Conservation (phyloP, 2,113 vertebrate species). For the Hippocampus abdominalis region DNA sequence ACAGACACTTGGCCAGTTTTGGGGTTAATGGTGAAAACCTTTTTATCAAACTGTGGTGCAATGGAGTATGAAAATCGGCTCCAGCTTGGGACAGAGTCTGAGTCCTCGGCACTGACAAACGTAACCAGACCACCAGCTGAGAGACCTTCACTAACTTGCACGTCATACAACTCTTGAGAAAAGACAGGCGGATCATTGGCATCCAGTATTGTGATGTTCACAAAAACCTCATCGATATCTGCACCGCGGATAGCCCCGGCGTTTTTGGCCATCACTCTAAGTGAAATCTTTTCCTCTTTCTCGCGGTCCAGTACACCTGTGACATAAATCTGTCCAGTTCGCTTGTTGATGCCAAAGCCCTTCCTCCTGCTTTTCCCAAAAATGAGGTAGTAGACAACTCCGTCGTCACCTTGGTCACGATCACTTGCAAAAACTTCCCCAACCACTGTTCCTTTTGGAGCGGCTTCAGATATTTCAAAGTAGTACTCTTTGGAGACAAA, state of each 20-base stretch:
- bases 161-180: conserved; percentile 79
- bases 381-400: conserved; percentile 91
- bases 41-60: conserved; percentile 78
- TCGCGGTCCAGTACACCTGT: conserved; percentile 89
- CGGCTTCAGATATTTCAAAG: conserved; percentile 94
- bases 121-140: conserved; percentile 87
- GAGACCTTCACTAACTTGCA: conserved; percentile 90
- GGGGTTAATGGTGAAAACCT: conserved; percentile 87
- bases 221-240: conserved; percentile 92
- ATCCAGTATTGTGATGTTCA: conserved; percentile 91
- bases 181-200: conserved; percentile 95
- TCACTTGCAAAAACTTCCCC: conserved; percentile 98
- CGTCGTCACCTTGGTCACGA: conserved; percentile 88
- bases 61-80: conserved; percentile 94
- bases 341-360: conserved; percentile 85
- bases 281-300: conserved; percentile 88
- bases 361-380: conserved; percentile 90
- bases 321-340: conserved; percentile 88
- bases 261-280: conserved; percentile 94
- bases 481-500: conserved; percentile 97
- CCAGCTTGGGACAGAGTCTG: conserved; percentile 95
- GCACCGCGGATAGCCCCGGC: conserved; percentile 87
- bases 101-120: conserved; percentile 92
- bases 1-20: conserved; percentile 94
- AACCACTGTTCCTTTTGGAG: conserved; percentile 81